These are phyloP conservation scores for Tortricodes alternella DNA, from an alignment of 2,888 invertebrate species.

Conservation along the genomic window DNA sequence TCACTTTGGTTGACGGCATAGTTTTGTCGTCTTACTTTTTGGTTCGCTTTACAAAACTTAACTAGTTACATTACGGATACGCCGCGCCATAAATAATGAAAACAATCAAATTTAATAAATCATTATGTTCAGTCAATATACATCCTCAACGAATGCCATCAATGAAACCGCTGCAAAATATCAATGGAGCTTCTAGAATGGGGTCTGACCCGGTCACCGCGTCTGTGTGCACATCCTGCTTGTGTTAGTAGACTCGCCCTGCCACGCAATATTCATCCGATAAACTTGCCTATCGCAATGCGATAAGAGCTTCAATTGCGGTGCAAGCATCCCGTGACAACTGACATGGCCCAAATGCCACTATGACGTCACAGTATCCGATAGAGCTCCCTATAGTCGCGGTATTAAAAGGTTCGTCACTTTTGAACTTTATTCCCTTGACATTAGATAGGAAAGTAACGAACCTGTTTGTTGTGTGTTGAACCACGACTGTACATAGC, in stretches of 20 bases:
- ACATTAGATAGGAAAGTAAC: too few relatives aligned
- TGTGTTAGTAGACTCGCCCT: slow-evolving; percentile 39
- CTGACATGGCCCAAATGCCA: slow-evolving; percentile 31
- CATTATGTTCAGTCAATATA: background rate
- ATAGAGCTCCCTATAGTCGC: background rate
- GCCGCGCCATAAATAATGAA: too few relatives aligned
- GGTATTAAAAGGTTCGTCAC: slow-evolving; percentile 2
- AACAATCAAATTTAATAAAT: too few relatives aligned
- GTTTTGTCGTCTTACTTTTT: too few relatives aligned
- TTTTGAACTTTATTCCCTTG: too few relatives aligned
- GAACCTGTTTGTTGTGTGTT: too few relatives aligned
- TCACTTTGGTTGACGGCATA: too few relatives aligned
- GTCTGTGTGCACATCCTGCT: slow-evolving; percentile 50
- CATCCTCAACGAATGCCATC: slow-evolving; percentile 51
- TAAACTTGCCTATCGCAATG: background rate
- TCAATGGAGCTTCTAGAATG: slow-evolving; percentile 77
- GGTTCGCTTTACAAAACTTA: too few relatives aligned
- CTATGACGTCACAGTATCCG: slow-evolving; percentile 25
- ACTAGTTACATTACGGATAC: too few relatives aligned
- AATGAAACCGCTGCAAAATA: slow-evolving; percentile 75
- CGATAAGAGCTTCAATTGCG: background rate
- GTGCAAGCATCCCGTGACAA: slow-evolving; percentile 11
- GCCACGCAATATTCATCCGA: background rate
- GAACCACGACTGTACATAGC: too few relatives aligned
- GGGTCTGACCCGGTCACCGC: slow-evolving; percentile 68